A percentile compares a stretch with the other conserved stretches of the same genome.
Evolutionary conservation across 2,888 invertebrate species (phyloP).

Genomic region (Caenorhabditis imperialis): DNA sequence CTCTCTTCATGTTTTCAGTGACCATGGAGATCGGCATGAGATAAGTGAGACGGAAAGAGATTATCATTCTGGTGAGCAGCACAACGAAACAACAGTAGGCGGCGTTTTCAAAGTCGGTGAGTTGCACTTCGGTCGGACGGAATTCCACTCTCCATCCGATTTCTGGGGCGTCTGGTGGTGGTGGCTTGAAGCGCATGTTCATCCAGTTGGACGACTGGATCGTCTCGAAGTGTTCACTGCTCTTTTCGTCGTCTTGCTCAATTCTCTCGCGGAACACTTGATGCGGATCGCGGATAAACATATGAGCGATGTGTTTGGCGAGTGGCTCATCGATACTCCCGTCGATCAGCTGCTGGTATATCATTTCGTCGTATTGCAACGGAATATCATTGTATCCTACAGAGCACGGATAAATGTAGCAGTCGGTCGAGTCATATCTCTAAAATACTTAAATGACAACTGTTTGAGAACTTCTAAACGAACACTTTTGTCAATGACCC

Average conservation of each 20-base stretch:
- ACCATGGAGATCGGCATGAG: slow-evolving; percentile 88
- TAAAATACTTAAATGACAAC: slow-evolving; percentile 8
- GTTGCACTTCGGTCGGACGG: slow-evolving; percentile 94
- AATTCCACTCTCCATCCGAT: slow-evolving; percentile 99
- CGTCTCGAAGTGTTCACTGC: slow-evolving; percentile 96
- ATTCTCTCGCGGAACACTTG: slow-evolving; percentile 90
- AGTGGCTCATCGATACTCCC: slow-evolving; percentile 93
- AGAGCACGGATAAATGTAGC: slow-evolving; percentile 91
- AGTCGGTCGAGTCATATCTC: slow-evolving; percentile 96
- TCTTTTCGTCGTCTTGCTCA: slow-evolving; percentile 91
- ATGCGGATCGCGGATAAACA: slow-evolving; percentile 97
- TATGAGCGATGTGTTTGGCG: slow-evolving; percentile 95
- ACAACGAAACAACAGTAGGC: slow-evolving; percentile 98
- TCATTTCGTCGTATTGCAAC: slow-evolving; percentile 79
- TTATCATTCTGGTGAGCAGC: slow-evolving; percentile 93
- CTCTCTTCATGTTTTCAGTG: slow-evolving; percentile 92
- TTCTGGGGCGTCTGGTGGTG: slow-evolving; percentile 89
- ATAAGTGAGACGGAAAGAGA: slow-evolving; percentile 95
- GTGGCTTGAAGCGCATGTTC: slow-evolving; percentile 82
- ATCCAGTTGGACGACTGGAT: slow-evolving; percentile 79
- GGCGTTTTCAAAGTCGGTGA: slow-evolving; percentile 99
- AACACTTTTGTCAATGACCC: slow-evolving; percentile 88
- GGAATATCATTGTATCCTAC: slow-evolving; percentile 91
- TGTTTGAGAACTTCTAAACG: neutral
- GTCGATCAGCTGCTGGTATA: slow-evolving; percentile 85